These are phyloP conservation scores for Poecilia wingei DNA, from an alignment of 2,797 vertebrate species.

Conservation along the genomic window DNA sequence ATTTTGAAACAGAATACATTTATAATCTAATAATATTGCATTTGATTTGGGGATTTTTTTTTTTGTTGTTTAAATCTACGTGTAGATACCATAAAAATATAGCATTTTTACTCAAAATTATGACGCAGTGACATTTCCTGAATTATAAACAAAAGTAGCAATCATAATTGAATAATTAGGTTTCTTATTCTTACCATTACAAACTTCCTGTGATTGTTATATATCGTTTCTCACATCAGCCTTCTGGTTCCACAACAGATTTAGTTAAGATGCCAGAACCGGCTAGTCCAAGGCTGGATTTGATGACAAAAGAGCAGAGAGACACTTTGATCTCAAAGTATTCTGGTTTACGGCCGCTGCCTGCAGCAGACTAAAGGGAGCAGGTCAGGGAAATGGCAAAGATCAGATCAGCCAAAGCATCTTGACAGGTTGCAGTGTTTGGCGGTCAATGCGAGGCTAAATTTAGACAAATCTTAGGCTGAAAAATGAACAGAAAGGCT, in stretches of 20 bases:
- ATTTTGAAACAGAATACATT: not conserved
- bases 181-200: not conserved
- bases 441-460: not conserved
- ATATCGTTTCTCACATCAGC: not conserved
- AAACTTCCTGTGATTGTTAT: not conserved
- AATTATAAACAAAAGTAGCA: not conserved
- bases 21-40: not conserved
- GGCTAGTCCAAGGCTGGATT: not conserved
- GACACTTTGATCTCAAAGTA: constrained; percentile 10
- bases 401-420: not conserved
- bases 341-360: not conserved
- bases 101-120: not conserved
- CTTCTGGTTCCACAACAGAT: not conserved
- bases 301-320: not conserved
- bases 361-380: constrained; percentile 6
- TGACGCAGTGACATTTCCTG: not conserved
- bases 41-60: not conserved
- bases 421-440: constrained; percentile 3
- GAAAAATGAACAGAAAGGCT: not conserved
- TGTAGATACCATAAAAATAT: not conserved
- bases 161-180: not conserved
- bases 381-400: constrained; percentile 7
- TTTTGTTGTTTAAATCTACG: not conserved
- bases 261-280: not conserved
- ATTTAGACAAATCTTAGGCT: not conserved